Percentiles rank a stretch among this genome's conserved stretches.
Conservation (phyloP, 2,113 vertebrate genomes). For the Calypte anna region DNA sequence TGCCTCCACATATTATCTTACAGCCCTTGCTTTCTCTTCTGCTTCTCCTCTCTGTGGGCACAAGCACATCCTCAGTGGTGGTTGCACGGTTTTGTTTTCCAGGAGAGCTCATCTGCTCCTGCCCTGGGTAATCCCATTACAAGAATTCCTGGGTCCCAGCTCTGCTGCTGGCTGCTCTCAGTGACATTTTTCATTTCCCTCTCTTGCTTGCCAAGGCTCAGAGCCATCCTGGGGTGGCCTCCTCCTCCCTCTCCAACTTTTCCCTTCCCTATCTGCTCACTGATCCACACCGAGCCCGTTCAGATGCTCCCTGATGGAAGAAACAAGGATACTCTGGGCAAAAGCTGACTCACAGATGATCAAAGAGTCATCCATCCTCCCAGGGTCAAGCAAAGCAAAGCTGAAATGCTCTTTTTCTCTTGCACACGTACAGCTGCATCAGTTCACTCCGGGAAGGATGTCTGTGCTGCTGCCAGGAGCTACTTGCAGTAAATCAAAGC, state of each 20-base stretch:
- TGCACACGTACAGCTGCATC: not conserved
- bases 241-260: fast-evolving
- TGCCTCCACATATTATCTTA: not conserved
- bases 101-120: not conserved
- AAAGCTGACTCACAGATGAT: not conserved
- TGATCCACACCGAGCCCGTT: not conserved
- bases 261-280: not conserved
- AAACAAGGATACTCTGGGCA: not conserved
- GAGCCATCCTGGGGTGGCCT: not conserved
- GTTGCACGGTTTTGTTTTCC: not conserved
- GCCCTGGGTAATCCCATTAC: not conserved
- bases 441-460: not conserved
- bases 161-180: not conserved
- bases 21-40: not conserved
- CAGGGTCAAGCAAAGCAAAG: not conserved
- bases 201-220: not conserved
- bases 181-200: not conserved
- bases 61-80: fast-evolving
- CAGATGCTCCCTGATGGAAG: not conserved
- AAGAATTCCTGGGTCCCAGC: not conserved
- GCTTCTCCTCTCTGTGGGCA: not conserved
- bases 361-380: not conserved
- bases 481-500: not conserved
- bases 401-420: not conserved
- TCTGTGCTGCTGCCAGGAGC: not conserved